Percentiles rank a stretch among this genome's conserved stretches.
These are phyloP conservation scores for Coenonympha glycerion DNA, from an alignment of 2,888 invertebrate species.

Conservation along the genomic window DNA sequence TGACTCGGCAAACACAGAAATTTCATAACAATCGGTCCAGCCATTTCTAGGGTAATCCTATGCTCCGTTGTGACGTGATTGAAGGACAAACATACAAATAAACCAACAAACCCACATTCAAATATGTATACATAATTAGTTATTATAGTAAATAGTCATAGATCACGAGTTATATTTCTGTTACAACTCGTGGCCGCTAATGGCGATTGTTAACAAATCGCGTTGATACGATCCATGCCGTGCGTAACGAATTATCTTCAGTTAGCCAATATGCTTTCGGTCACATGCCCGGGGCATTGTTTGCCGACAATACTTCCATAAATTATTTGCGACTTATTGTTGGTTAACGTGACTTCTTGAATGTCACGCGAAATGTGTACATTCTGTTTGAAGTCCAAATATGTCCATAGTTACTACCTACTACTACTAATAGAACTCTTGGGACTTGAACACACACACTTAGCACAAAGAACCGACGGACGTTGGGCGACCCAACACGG, in stretches of 20 bases:
- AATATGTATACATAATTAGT: no score
- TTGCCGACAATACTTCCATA: conserved; percentile 31
- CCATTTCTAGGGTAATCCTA: no score
- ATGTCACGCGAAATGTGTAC: conserved; percentile 10
- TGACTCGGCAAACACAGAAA: no score
- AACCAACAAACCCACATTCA: no score
- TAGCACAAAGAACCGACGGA: no score
- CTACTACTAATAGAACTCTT: no score
- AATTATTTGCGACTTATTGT: conserved; percentile 30
- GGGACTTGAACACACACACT: no score
- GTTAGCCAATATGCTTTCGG: conserved; percentile 11
- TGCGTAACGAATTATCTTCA: conserved; percentile 23
- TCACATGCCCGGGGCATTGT: conserved; percentile 28
- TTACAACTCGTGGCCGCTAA: conserved; percentile 2
- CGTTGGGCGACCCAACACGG: no score
- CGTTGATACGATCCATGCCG: conserved; percentile 21
- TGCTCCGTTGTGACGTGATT: no score
- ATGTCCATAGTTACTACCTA: neutral
- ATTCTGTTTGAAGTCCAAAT: conserved; percentile 1
- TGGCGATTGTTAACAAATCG: conserved; percentile 19
- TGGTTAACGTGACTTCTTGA: conserved; percentile 23
- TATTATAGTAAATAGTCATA: no score
- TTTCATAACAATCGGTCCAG: no score
- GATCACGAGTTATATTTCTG: conserved; percentile 4
- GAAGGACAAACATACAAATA: no score